Percentiles rank a stretch among this genome's conserved stretches.
Conservation (phyloP, 2,797 vertebrate genomes). For the Oceanodroma leucorhoa region DNA sequence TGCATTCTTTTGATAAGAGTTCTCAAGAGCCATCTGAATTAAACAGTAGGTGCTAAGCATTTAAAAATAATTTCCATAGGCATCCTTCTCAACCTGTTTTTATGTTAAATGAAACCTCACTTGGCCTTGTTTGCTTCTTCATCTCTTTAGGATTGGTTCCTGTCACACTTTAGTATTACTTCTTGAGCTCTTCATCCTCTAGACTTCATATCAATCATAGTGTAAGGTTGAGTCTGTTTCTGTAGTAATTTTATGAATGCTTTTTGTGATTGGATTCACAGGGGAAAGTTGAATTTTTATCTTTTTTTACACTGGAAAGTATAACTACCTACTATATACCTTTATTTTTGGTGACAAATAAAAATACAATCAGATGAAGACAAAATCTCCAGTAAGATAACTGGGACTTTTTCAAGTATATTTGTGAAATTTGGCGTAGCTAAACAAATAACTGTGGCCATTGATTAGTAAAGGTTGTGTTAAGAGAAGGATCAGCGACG, state of each 20-base stretch:
- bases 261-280: neutral
- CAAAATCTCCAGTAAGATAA: neutral
- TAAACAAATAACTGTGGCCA: neutral
- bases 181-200: neutral
- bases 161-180: neutral
- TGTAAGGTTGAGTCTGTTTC: neutral
- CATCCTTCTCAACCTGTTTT: neutral
- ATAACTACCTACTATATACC: neutral
- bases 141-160: neutral
- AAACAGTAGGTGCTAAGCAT: neutral
- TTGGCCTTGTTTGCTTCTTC: neutral
- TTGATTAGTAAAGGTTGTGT: neutral
- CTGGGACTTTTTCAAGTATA: neutral
- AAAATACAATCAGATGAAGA: neutral
- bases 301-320: neutral
- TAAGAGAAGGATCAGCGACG: neutral
- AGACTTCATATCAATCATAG: accelerated
- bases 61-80: neutral
- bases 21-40: neutral
- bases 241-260: neutral
- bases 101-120: neutral
- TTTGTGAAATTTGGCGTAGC: neutral
- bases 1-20: accelerated
- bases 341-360: neutral
- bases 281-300: neutral